phyloP scores from a whole-genome alignment of 2,888 invertebrate genomes.

The Galeruca laticollis region DNA sequence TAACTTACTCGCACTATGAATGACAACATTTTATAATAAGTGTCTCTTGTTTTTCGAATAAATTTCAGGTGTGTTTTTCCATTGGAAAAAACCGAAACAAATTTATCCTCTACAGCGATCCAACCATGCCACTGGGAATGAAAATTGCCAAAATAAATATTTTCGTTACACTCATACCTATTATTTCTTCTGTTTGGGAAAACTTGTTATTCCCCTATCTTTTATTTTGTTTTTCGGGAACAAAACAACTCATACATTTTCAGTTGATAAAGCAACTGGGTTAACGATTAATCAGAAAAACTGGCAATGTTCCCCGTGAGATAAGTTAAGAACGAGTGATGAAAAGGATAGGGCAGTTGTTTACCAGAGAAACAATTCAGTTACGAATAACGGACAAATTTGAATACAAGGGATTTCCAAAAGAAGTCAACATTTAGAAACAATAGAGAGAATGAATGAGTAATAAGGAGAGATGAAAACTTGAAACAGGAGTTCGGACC shows the following conservation, averaged over 20 bases:
- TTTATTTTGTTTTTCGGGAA: constrained; percentile 30
- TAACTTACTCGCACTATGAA: too few species aligned
- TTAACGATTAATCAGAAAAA: constrained; percentile 34
- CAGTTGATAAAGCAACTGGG: constrained; percentile 35
- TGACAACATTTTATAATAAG: too few species aligned
- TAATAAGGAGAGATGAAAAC: too few species aligned
- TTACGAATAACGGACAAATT: neutral
- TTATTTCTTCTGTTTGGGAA: constrained; percentile 25
- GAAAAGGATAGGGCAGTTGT: neutral
- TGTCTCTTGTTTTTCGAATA: neutral
- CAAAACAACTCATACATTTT: constrained; percentile 38
- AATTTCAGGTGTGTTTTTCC: neutral
- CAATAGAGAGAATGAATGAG: neutral
- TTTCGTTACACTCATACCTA: constrained; percentile 21
- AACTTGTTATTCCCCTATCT: constrained; percentile 38
- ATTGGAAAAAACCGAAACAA: neutral
- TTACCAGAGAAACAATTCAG: neutral
- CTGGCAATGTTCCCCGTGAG: constrained; percentile 23
- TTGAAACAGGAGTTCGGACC: too few species aligned
- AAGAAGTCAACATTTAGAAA: neutral
- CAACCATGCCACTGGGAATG: constrained; percentile 1
- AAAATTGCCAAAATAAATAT: constrained; percentile 33
- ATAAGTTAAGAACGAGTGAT: constrained; percentile 16
- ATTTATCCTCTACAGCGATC: neutral
- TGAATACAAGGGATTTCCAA: neutral